Evolutionary conservation across 2,113 vertebrate species (phyloP).

Genomic region (Rhabdornis inornatus): DNA sequence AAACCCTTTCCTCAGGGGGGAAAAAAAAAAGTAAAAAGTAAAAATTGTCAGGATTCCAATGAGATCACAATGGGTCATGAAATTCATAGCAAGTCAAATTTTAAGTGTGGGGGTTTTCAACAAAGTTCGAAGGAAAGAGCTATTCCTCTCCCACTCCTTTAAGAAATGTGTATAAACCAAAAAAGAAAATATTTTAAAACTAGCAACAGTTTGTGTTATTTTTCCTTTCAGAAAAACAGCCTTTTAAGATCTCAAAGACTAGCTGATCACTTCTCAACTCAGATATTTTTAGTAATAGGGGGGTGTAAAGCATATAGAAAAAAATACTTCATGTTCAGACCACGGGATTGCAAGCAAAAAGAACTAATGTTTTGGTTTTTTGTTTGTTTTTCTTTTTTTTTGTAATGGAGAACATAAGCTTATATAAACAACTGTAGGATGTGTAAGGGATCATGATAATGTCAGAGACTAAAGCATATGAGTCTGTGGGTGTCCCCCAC

Average conservation of each 20-base stretch:
- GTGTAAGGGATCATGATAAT: background rate
- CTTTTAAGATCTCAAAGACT: background rate
- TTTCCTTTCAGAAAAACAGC: background rate
- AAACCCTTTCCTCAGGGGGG: accelerated
- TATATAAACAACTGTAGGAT: constrained; percentile 19
- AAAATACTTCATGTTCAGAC: background rate
- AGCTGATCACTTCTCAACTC: background rate
- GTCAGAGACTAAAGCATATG: background rate
- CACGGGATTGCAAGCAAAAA: background rate
- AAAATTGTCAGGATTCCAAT: background rate
- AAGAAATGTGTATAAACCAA: background rate
- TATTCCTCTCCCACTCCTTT: background rate
- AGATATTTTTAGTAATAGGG: background rate
- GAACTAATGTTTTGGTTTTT: background rate
- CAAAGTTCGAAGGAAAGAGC: background rate
- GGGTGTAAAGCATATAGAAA: background rate
- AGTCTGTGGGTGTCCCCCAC: background rate
- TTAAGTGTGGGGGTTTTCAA: background rate
- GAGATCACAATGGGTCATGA: background rate
- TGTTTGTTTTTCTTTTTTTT: background rate
- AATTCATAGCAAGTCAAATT: background rate
- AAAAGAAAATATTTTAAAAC: background rate
- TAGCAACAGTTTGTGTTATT: background rate
- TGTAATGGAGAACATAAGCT: background rate
- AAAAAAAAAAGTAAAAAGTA: background rate